Evolutionary conservation across 2,797 vertebrate genomes (phyloP), one percentile per base, ranked within the genome.

Genomic region (Lagocephalus sceleratus): DNA sequence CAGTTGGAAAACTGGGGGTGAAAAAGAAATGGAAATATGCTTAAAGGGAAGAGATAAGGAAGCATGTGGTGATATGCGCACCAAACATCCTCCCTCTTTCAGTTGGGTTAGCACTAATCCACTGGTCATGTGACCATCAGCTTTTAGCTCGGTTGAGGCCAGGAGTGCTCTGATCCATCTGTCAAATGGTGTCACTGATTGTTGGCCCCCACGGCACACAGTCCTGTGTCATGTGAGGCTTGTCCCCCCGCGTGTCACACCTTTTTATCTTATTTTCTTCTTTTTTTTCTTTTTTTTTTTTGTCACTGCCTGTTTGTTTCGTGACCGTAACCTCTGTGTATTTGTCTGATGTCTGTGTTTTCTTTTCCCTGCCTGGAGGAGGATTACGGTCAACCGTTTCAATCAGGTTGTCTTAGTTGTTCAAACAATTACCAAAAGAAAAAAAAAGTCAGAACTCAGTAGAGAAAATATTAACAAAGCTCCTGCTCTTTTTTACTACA

Each of bases 81-180:
- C 50, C 66, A 51, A 66, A 63, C 59, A 67, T 68, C 83, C 79
- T 69, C 67, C 86, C 75, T 60, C 79, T 76, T 78, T 84, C 79
- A 78, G 81, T 85, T 85, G 78, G 79, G 63, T 78, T 75, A 77
- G 78, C 46, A 63, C 74, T 88, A 89, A 89, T 89, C 86, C 85
- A 66, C 60, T 50, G 62, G 80, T 87, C 86, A 88, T 56, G 71
- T 89, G 86, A 84, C 73, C 71, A 20, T 66, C 74, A 81, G 85
- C 82, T 82, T 66, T 84, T 66, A 78, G 75, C 54, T 60, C 21
- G 54, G 76, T 78, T 63, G 57, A 54, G 78, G 79, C 65, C 74
- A 69, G 62, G 35, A 70, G 63, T 17, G 23, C 66, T 71, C 78
- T 61, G 77, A 85, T 82, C 85, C 80, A 78, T 84, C 84, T 86